Conservation (phyloP, 2,113 vertebrate genomes). For the Amia ocellicauda region DNA sequence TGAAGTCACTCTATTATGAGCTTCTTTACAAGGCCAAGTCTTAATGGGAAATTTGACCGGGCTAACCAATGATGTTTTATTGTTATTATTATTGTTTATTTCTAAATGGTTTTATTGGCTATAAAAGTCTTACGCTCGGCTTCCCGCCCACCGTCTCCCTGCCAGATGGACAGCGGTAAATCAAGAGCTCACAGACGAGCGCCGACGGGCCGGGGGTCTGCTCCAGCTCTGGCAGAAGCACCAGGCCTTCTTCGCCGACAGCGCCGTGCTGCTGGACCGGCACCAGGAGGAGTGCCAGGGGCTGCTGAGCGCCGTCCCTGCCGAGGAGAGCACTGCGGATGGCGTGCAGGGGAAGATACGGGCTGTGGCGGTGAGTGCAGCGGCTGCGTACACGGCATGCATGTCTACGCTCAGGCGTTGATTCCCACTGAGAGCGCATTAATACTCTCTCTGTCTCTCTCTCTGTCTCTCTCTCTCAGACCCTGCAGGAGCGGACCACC, state of each 20-base stretch:
- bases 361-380: slow-evolving; percentile 60
- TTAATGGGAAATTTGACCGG: no score
- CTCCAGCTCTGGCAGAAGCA: slow-evolving; percentile 67
- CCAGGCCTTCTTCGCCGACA: slow-evolving; percentile 28
- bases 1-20: no score
- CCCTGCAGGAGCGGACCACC: slow-evolving; percentile 53
- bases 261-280: slow-evolving; percentile 48
- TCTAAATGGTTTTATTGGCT: background rate
- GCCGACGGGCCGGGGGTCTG: slow-evolving; percentile 44
- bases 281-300: slow-evolving; percentile 51
- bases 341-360: slow-evolving; percentile 49
- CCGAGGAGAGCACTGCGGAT: slow-evolving; percentile 48
- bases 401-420: background rate
- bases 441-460: background rate
- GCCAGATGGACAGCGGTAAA: slow-evolving; percentile 72
- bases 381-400: background rate
- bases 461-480: slow-evolving; percentile 53
- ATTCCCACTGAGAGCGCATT: background rate
- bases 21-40: no score
- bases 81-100: no score
- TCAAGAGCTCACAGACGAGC: slow-evolving; percentile 52
- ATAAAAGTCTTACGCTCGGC: background rate
- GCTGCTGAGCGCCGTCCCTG: slow-evolving; percentile 36
- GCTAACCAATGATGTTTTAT: no score
- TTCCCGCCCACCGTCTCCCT: background rate